Percentiles rank a stretch among this genome's conserved stretches.
Conservation (phyloP, 2,888 invertebrate species). For the Macaria liturata region DNA sequence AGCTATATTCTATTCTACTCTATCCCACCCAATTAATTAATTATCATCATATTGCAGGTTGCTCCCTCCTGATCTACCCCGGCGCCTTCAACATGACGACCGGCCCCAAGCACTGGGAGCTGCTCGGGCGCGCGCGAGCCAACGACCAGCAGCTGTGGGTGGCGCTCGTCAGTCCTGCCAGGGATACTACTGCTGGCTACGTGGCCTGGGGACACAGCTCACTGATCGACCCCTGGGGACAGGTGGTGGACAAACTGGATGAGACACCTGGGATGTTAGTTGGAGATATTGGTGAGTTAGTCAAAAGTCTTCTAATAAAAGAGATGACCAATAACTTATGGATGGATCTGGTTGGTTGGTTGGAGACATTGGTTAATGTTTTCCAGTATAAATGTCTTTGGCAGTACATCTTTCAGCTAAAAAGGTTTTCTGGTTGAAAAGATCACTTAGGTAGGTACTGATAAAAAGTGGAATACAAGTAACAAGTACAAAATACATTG, state of each 20-base stretch:
- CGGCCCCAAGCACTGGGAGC: conserved; percentile 96
- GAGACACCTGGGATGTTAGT: conserved; percentile 88
- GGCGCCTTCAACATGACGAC: conserved; percentile 98
- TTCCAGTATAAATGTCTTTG: too few relatives aligned
- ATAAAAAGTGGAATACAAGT: too few relatives aligned
- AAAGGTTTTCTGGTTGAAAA: too few relatives aligned
- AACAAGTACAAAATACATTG: too few relatives aligned
- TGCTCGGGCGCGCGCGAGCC: conserved; percentile 91
- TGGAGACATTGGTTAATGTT: too few relatives aligned
- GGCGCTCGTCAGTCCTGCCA: conserved; percentile 92
- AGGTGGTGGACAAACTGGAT: conserved; percentile 87
- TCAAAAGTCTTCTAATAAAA: not conserved
- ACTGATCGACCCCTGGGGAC: conserved; percentile 93
- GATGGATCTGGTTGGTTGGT: too few relatives aligned
- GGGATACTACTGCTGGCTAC: conserved; percentile 88
- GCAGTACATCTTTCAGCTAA: too few relatives aligned
- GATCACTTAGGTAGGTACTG: too few relatives aligned
- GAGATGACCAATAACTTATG: too few relatives aligned
- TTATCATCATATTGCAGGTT: conserved; percentile 79
- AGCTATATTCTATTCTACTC: too few relatives aligned
- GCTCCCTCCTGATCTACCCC: conserved; percentile 94
- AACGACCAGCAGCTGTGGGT: conserved; percentile 95
- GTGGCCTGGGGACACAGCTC: conserved; percentile 95
- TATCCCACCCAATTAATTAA: too few relatives aligned
- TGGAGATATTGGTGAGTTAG: conserved; percentile 89